Base-by-base conservation (phyloP, 1,140 invertebrate genomes). In the Leptinotarsa defecta region DNA sequence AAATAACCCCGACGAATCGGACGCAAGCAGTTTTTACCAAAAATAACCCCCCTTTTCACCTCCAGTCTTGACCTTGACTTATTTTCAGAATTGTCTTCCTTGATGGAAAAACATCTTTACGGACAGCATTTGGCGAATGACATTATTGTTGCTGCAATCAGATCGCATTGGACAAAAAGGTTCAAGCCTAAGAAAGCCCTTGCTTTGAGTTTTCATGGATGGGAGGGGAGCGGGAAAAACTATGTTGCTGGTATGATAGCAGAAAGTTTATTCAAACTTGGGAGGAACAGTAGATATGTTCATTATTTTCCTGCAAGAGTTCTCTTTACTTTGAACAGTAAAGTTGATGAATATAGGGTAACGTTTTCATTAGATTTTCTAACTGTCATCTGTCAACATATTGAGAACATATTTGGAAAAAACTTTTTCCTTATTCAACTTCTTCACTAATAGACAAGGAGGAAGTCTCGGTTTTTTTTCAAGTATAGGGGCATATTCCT, bases 211-310 rank as follows among this genome's bases (percentile, higher is more conserved):
- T 91, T 94, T 81, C 94, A 96, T 88, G 94, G 94, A 1, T 91
- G 90, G 84, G 91, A 93, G 15, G 95, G 95, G 34, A 91, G 90
- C 69, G 96, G 96, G 1, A 98, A 98, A 84, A 97, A 95, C 85
- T 96, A 91, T 89, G 92, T 96, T 13, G 86, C 91, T 19, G 89
- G 89, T 70, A 91, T 96, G 81, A 93, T 98, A 78, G 93, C 91
- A 6, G 87, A 94, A 48, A 87, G 91, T 75, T 83, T 98, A 6
- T 98, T 91, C 84, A 85, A 85, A 72, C 86, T 91, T 64, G 95
- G 95, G 3, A 86, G 89, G 73, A 84, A 92, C 20, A 97, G 95
- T 85, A 86, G 90, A 79, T 95, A 89, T 90, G 94, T 95, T 6
- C 92, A 96, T 84, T 87, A 93, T 74, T 96, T 94, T 83, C 91